These are phyloP conservation scores for Xanthia togata DNA, from an alignment of 2,888 invertebrate species.

Conservation along the genomic window DNA sequence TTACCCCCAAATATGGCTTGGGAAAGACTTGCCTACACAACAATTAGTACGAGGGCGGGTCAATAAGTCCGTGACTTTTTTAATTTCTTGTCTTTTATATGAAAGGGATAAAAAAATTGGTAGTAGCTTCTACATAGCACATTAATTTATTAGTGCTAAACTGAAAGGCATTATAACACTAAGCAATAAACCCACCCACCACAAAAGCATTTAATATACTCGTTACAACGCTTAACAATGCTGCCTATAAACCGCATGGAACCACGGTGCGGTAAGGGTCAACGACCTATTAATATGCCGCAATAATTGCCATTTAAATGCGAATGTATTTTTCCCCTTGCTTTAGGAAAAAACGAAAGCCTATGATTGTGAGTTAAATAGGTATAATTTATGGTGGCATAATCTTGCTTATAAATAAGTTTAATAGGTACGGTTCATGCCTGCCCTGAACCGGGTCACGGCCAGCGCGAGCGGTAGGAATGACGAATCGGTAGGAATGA, in stretches of 20 bases:
- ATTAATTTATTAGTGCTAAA: slow-evolving; percentile 28
- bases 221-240: slow-evolving; percentile 36
- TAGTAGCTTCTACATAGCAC: background rate
- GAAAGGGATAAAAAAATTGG: background rate
- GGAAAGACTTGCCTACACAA: background rate
- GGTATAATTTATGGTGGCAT: slow-evolving; percentile 46
- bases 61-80: too few relatives aligned
- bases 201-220: slow-evolving; percentile 51
- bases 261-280: slow-evolving; percentile 29
- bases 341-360: slow-evolving; percentile 44
- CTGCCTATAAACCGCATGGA: slow-evolving; percentile 14
- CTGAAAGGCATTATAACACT: slow-evolving; percentile 27
- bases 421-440: slow-evolving; percentile 49
- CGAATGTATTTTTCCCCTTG: slow-evolving; percentile 40
- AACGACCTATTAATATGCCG: slow-evolving; percentile 32
- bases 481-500: slow-evolving; percentile 19
- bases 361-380: slow-evolving; percentile 42
- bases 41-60: too few relatives aligned
- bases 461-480: slow-evolving; percentile 11
- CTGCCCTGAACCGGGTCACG: slow-evolving; percentile 46
- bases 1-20: background rate
- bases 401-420: slow-evolving; percentile 44
- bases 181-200: slow-evolving; percentile 31
- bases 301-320: slow-evolving; percentile 37
- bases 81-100: too few relatives aligned